phyloP scores from a whole-genome alignment of 2,888 invertebrate species.

The Hyppa rectilinea region DNA sequence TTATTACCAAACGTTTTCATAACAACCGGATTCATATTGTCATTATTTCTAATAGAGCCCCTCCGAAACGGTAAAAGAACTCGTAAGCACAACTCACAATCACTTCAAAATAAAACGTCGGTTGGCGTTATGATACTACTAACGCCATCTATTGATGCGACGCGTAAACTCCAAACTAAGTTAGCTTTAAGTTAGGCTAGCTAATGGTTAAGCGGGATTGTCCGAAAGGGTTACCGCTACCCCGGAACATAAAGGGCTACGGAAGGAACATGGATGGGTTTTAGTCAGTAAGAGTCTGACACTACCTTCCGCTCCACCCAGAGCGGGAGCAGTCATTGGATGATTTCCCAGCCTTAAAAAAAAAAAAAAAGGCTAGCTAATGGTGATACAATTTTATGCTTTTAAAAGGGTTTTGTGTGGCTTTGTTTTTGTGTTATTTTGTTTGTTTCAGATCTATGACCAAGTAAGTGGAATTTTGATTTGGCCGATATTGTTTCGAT shows the following conservation, averaged over 20 bases:
- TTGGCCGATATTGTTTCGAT: neutral
- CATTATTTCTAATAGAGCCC: neutral
- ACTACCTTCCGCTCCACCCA: too few species aligned
- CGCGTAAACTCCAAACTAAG: constrained; percentile 21
- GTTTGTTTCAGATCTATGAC: neutral
- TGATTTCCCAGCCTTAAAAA: too few species aligned
- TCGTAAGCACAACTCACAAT: neutral
- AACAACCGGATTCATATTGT: neutral
- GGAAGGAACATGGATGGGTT: too few species aligned
- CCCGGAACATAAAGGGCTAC: too few species aligned
- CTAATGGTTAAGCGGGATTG: too few species aligned
- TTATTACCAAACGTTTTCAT: neutral
- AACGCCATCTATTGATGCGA: constrained; percentile 62
- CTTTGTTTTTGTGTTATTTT: neutral
- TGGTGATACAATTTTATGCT: neutral
- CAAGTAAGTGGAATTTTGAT: neutral
- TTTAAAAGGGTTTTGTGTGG: neutral
- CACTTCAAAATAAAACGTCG: neutral
- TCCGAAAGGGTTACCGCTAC: too few species aligned
- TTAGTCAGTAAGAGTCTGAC: too few species aligned
- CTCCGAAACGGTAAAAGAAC: constrained; percentile 9
- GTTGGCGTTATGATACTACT: constrained; percentile 39
- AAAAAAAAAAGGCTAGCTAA: too few species aligned
- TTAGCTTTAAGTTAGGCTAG: neutral
- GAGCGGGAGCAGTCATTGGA: too few species aligned